Evolutionary conservation across 2,797 vertebrate species (phyloP).

Genomic region (Chaunax sp.): DNA sequence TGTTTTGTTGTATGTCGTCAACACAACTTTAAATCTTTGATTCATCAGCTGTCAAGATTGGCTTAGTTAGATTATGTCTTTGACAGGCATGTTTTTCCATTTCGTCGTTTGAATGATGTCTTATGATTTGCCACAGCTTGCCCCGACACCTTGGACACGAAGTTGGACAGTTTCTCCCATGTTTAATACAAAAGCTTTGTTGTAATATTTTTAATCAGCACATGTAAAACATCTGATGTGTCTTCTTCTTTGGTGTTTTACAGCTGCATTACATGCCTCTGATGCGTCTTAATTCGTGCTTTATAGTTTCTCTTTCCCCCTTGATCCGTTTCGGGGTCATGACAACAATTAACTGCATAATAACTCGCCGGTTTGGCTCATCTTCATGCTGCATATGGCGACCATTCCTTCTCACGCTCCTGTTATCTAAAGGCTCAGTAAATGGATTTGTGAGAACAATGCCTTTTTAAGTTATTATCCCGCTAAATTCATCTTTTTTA

Average conservation of each 20-base stretch:
- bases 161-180: not conserved
- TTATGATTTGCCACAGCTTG: conserved; percentile 3
- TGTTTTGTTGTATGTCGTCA: conserved; percentile 24
- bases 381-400: conserved; percentile 28
- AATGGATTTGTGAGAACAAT: not conserved
- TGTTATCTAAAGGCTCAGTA: conserved; percentile 23
- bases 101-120: not conserved
- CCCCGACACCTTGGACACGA: not conserved
- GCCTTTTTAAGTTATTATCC: conserved; percentile 13
- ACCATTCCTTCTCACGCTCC: conserved; percentile 3
- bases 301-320: not conserved
- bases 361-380: conserved; percentile 25
- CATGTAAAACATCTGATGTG: conserved; percentile 4
- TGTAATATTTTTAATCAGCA: not conserved
- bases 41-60: conserved; percentile 2
- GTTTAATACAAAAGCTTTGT: not conserved
- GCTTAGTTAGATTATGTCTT: not conserved
- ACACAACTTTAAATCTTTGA: not conserved
- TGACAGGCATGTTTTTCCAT: conserved; percentile 1
- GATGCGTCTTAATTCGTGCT: not conserved
- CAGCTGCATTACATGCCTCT: not conserved
- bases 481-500: conserved; percentile 17
- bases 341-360: conserved; percentile 34
- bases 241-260: not conserved
- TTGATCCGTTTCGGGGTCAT: conserved; percentile 38